These are phyloP conservation scores for Ptychoptera contaminata DNA, from an alignment of 2,888 invertebrate species.

Conservation along the genomic window DNA sequence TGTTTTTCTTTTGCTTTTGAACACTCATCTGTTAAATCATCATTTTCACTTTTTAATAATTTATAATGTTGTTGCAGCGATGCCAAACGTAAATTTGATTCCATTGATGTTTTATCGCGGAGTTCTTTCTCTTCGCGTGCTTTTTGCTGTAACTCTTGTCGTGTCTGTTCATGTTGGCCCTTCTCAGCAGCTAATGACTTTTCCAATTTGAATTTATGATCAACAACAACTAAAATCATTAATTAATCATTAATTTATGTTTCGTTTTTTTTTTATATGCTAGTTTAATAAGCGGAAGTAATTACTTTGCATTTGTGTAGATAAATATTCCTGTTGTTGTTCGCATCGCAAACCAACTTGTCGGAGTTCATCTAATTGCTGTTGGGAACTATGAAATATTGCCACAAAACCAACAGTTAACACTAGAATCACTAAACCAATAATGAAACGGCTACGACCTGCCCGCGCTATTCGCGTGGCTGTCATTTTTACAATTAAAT, in stretches of 20 bases:
- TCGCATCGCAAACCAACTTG: constrained; percentile 36
- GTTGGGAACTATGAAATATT: constrained; percentile 40
- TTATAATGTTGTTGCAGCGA: constrained; percentile 39
- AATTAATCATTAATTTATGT: constrained; percentile 5
- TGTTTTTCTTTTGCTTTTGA: constrained; percentile 32
- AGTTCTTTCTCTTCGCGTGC: constrained; percentile 33
- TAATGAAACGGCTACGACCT: constrained; percentile 39
- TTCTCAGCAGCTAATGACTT: constrained; percentile 40
- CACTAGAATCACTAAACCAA: constrained; percentile 35
- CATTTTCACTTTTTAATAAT: constrained; percentile 34
- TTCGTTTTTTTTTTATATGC: constrained; percentile 1
- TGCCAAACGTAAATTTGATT: constrained; percentile 35
- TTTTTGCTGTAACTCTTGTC: constrained; percentile 32
- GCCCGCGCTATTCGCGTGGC: constrained; percentile 39
- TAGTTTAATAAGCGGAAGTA: constrained; percentile 11
- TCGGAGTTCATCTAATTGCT: constrained; percentile 38
- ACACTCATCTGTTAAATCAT: constrained; percentile 35
- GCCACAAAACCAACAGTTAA: constrained; percentile 38
- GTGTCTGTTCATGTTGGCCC: constrained; percentile 35
- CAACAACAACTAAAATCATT: constrained; percentile 35
- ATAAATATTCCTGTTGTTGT: constrained; percentile 41
- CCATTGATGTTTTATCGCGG: constrained; percentile 33
- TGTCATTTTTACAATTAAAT: constrained; percentile 24
- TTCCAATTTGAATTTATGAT: constrained; percentile 40
- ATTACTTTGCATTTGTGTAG: constrained; percentile 43